Evolutionary conservation across 2,888 invertebrate species (phyloP).

Genomic region (Ophraella communa): DNA sequence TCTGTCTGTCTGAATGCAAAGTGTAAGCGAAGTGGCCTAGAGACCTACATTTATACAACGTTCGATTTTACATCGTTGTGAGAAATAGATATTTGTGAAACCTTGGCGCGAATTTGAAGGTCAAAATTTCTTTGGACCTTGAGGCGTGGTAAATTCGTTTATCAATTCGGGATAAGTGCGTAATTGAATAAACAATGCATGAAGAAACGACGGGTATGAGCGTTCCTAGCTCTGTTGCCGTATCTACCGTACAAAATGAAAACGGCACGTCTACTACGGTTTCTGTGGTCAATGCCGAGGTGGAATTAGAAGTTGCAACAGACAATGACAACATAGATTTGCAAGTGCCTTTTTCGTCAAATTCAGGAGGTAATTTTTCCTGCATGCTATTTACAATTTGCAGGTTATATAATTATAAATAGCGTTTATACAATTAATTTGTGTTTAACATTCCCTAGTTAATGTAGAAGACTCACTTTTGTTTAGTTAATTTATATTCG

Average conservation of each 20-base stretch:
- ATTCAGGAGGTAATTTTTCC: constrained; percentile 64
- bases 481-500: constrained; percentile 35
- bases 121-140: constrained; percentile 60
- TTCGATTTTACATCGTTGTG: constrained; percentile 66
- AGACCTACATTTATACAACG: constrained; percentile 83
- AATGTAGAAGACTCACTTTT: constrained; percentile 47
- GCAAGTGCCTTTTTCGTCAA: constrained; percentile 69
- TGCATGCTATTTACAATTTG: constrained; percentile 44
- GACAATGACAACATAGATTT: constrained; percentile 67
- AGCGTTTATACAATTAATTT: constrained; percentile 39
- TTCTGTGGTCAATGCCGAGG: constrained; percentile 57
- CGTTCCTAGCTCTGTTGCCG: constrained; percentile 70
- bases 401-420: constrained; percentile 47
- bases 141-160: constrained; percentile 58
- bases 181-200: constrained; percentile 67
- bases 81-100: constrained; percentile 61
- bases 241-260: constrained; percentile 65
- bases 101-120: constrained; percentile 60
- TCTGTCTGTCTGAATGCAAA: constrained; percentile 78
- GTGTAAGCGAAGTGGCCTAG: constrained; percentile 88
- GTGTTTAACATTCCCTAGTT: constrained; percentile 29
- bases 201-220: constrained; percentile 75
- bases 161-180: constrained; percentile 58
- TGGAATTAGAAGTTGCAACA: constrained; percentile 62
- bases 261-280: constrained; percentile 53